Base-by-base conservation (phyloP, 2,797 vertebrate species). In the Cyprinodon diabolis region DNA sequence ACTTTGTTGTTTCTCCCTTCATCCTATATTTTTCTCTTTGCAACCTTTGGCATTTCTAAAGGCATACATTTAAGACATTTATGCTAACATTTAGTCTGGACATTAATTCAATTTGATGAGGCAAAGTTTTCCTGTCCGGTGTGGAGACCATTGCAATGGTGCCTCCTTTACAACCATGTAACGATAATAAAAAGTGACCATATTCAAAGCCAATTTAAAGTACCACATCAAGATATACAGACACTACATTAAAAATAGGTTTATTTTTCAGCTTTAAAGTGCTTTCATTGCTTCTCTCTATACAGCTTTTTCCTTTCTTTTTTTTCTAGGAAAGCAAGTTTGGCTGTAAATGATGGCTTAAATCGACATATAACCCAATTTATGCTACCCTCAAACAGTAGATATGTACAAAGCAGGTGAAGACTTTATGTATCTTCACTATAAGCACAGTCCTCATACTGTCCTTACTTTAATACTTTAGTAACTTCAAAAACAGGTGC, bases 221-320 rank as follows among this genome's bases (percentile, higher is more conserved):
- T 1, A 1, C 35, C 8, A 14, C 8, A 14, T 4, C 12, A 49
- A 49, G 4, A 14, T 0, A 17, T 35, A 19, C 5, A 37, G 15
- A 60, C 15, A 37, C 15, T 54, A n/a, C 21, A 54, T 54, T 21
- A n/a, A n/a, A n/a, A n/a, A n/a, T n/a, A n/a, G n/a, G n/a, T n/a
- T 30, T 3, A 3, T 30, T 30, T 30, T 30, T 30, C 3, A 30
- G 30, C 30, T 30, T 30, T 3, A 30, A 30, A 30, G 30, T 25
- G 25, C 30, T 30, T 30, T 30, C 66, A 54, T 68, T 66, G 74
- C 14, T 15, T 71, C 68, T 79, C 72, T 76, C 63, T 60, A 60
- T 72, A 80, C 43, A 86, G 84, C 86, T 69, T 1, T 78, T 84
- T 58, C 81, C 47, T 35, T 14, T 4, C 47, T 35, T 14, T 4